These are phyloP conservation scores for Machaerirhynchus nigripectus DNA, from an alignment of 2,113 vertebrate genomes.

Conservation along the genomic window DNA sequence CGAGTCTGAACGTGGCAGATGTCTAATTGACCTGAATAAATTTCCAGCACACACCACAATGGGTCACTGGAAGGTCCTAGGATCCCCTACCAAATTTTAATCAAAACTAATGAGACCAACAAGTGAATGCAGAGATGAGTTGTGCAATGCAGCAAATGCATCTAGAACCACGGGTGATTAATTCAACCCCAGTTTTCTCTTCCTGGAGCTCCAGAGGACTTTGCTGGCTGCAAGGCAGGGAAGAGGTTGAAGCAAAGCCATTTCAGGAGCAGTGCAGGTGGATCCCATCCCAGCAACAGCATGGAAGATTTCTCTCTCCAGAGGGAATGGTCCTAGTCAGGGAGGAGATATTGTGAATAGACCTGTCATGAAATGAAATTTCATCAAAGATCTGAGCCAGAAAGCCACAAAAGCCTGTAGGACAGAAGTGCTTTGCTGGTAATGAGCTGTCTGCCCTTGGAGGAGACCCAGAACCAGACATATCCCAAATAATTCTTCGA, in stretches of 20 bases:
- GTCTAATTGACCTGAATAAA: slow-evolving; percentile 30
- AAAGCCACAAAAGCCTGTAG: neutral
- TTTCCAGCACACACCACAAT: neutral
- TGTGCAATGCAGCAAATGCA: neutral
- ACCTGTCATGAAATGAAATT: neutral
- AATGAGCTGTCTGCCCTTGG: neutral
- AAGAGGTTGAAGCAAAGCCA: neutral
- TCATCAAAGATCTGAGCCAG: neutral
- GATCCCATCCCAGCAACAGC: neutral
- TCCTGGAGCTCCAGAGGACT: neutral
- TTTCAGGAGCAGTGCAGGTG: neutral
- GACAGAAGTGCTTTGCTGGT: neutral
- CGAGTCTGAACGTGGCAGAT: slow-evolving; percentile 8
- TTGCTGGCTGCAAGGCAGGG: neutral
- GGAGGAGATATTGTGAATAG: neutral
- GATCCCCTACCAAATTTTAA: neutral
- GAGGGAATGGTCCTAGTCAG: neutral
- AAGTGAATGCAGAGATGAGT: neutral
- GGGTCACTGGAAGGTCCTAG: slow-evolving; percentile 31
- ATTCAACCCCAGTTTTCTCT: neutral
- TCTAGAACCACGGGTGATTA: neutral
- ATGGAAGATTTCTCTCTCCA: neutral
- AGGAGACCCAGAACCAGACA: neutral
- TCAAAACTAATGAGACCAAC: neutral
- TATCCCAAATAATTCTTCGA: neutral